A percentile compares a stretch with the other conserved stretches of the same genome.
phyloP scores from a whole-genome alignment of 2,113 vertebrate genomes.

The Triplophysa siluroides region DNA sequence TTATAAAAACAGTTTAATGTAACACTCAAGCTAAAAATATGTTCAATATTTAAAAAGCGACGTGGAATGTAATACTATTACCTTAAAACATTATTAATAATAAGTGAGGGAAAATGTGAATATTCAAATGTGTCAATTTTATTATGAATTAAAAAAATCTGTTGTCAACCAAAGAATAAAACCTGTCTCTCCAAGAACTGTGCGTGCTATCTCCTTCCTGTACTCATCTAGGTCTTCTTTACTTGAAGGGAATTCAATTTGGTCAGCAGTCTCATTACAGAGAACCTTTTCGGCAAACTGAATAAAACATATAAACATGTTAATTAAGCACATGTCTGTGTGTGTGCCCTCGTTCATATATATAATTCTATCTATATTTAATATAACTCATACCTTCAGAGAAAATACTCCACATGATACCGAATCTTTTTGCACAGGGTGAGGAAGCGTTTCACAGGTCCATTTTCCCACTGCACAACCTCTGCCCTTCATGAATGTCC shows the following conservation, averaged over 20 bases:
- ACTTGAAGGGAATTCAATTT: background rate
- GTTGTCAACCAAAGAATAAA: background rate
- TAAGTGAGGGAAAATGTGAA: background rate
- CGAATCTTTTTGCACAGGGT: no score
- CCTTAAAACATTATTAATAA: background rate
- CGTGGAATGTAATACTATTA: background rate
- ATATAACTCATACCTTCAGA: no score
- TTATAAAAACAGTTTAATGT: background rate
- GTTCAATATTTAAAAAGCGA: background rate
- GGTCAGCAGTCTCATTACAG: background rate
- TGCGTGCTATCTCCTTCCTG: background rate
- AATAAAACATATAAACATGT: background rate
- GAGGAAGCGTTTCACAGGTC: no score
- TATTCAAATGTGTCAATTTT: background rate
- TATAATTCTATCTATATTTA: no score
- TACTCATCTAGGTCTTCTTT: background rate
- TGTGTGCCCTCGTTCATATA: no score
- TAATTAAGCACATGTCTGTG: background rate
- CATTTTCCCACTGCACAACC: no score
- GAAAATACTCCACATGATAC: no score
- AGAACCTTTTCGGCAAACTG: background rate
- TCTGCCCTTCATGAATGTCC: no score
- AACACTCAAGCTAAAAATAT: no score
- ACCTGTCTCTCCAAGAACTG: background rate
- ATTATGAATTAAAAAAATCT: background rate